A percentile compares a stretch with the other conserved stretches of the same genome.
These are phyloP conservation scores for Tarsius wallacei DNA, from an alignment of 2,797 vertebrate species.

Conservation along the genomic window DNA sequence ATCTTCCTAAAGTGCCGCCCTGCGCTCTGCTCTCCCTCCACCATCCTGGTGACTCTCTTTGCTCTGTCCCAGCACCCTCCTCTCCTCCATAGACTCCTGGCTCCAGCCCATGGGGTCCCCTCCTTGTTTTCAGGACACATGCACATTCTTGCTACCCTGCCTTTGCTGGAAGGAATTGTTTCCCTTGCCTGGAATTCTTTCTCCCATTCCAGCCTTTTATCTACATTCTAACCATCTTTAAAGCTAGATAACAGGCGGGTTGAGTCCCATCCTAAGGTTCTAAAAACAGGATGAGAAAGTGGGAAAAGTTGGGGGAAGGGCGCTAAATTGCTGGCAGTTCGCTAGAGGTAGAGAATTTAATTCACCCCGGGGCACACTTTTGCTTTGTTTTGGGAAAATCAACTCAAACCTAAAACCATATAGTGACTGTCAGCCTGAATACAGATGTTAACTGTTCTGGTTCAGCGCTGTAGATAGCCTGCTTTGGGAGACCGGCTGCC, in stretches of 20 bases:
- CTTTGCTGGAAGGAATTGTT: background rate
- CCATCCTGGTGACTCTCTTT: background rate
- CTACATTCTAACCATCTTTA: conserved; percentile 42
- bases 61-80: background rate
- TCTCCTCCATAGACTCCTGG: background rate
- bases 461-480: background rate
- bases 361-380: conserved; percentile 1
- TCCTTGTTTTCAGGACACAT: background rate
- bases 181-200: background rate
- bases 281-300: background rate
- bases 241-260: background rate
- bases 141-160: background rate
- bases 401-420: background rate
- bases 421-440: background rate
- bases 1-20: background rate
- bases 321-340: background rate
- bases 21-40: background rate
- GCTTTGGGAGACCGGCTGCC: background rate
- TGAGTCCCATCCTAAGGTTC: background rate
- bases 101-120: background rate
- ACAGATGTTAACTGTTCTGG: conserved; percentile 35
- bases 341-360: conserved; percentile 31
- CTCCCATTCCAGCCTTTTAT: background rate
- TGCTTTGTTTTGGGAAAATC: conserved; percentile 64
- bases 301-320: background rate